A percentile compares a stretch with the other conserved stretches of the same genome.
phyloP scores from a whole-genome alignment of 2,797 vertebrate genomes.

The Labroides dimidiatus region DNA sequence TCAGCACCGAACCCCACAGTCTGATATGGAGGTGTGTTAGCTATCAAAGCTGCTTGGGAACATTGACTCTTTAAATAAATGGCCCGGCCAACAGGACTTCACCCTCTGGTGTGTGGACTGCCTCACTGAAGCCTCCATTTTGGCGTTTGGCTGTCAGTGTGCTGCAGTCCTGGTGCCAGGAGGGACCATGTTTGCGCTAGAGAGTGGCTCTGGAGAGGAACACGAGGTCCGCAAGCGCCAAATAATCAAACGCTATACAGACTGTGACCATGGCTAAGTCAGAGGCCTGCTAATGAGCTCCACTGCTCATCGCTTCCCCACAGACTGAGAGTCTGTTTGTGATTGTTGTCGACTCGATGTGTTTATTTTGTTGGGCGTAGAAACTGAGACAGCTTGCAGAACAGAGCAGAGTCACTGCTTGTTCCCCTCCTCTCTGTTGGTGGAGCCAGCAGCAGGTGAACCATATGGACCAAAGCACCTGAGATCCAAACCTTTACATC shows the following conservation, averaged over 20 bases:
- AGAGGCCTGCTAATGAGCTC: neutral
- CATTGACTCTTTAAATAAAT: neutral
- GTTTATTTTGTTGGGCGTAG: neutral
- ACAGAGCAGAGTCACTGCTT: neutral
- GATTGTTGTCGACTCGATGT: neutral
- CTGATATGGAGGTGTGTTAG: constrained; percentile 72
- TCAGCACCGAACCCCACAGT: constrained; percentile 1
- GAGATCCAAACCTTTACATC: neutral
- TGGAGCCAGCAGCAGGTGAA: neutral
- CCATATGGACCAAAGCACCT: no score
- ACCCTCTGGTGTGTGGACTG: neutral
- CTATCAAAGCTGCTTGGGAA: neutral
- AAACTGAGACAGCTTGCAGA: no score
- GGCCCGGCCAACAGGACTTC: neutral
- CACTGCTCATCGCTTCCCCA: neutral
- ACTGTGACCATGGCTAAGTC: neutral
- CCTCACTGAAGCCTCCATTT: neutral
- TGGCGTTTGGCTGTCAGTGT: neutral
- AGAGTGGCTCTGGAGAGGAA: neutral
- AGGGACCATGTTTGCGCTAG: neutral
- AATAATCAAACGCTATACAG: neutral
- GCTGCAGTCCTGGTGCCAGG: neutral
- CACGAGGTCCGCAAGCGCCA: neutral
- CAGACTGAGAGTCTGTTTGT: neutral
- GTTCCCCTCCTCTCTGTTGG: neutral